A percentile compares a stretch with the other conserved stretches of the same genome.
phyloP scores from a whole-genome alignment of 1,140 invertebrate species.

The Drosophila saltans region DNA sequence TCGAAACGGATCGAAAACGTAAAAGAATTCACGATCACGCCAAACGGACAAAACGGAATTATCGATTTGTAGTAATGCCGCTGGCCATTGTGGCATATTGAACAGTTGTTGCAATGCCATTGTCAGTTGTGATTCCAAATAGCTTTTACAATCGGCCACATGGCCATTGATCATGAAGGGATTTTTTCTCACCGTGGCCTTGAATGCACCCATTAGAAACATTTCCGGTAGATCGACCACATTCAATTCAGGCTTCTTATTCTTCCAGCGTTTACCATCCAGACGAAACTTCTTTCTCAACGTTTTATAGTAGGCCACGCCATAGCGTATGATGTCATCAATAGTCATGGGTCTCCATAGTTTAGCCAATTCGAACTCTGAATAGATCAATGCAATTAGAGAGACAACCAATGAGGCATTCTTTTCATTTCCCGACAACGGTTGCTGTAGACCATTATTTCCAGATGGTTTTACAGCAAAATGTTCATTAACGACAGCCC shows the following conservation, averaged over 20 bases:
- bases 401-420: constrained; percentile 74
- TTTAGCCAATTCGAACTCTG: constrained; percentile 67
- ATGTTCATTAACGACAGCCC: constrained; percentile 74
- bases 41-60: constrained; percentile 82
- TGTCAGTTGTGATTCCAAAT: constrained; percentile 77
- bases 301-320: constrained; percentile 71
- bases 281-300: constrained; percentile 69
- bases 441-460: constrained; percentile 68
- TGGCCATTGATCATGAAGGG: constrained; percentile 75
- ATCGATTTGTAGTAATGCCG: constrained; percentile 83
- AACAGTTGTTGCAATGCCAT: constrained; percentile 77
- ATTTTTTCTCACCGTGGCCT: constrained; percentile 68
- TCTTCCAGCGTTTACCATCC: constrained; percentile 72
- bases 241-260: constrained; percentile 75
- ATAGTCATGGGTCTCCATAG: constrained; percentile 64
- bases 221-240: constrained; percentile 74
- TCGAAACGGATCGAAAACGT: constrained; percentile 84
- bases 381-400: constrained; percentile 69
- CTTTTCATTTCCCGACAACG: constrained; percentile 65
- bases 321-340: constrained; percentile 72
- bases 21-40: constrained; percentile 83
- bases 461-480: constrained; percentile 70
- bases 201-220: constrained; percentile 76
- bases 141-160: constrained; percentile 68
- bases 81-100: constrained; percentile 76